Conservation (phyloP, 2,113 vertebrate genomes). For the Glaucomys volans region DNA sequence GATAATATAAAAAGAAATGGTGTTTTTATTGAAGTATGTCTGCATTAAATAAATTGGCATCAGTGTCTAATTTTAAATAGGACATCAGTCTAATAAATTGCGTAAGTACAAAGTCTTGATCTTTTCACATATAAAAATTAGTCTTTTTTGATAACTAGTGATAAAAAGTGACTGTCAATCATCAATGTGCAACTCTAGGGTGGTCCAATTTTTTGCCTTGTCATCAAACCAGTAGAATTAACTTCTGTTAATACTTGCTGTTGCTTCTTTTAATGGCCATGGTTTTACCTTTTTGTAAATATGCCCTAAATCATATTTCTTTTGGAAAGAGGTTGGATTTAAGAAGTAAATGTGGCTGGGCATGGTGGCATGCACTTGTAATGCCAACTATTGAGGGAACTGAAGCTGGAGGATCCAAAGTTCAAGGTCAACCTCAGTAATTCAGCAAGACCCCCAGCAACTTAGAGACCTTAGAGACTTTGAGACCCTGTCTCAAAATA, state of each 20-base stretch:
- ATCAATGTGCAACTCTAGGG: background rate
- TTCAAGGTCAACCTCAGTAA: background rate
- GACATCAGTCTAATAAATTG: background rate
- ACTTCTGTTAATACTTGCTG: background rate
- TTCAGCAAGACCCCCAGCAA: background rate
- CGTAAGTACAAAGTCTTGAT: background rate
- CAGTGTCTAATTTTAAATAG: slow-evolving; percentile 39
- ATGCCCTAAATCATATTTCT: background rate
- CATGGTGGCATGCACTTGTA: background rate
- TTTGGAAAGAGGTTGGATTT: slow-evolving; percentile 27
- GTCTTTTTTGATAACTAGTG: slow-evolving; percentile 29
- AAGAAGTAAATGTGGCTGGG: background rate
- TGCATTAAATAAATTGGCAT: background rate
- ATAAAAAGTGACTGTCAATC: slow-evolving; percentile 7
- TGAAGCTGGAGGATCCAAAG: background rate
- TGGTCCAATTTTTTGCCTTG: background rate
- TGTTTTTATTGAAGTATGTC: background rate
- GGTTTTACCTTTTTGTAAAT: slow-evolving; percentile 29
- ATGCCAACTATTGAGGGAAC: background rate
- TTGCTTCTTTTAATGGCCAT: background rate
- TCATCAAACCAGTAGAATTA: slow-evolving; percentile 24
- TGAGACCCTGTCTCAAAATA: background rate
- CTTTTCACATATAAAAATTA: slow-evolving; percentile 4
- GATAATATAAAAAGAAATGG: slow-evolving; percentile 2
- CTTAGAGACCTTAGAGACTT: background rate